Conservation (phyloP, 1,140 invertebrate genomes). For the Thalassaphorura encarpata region DNA sequence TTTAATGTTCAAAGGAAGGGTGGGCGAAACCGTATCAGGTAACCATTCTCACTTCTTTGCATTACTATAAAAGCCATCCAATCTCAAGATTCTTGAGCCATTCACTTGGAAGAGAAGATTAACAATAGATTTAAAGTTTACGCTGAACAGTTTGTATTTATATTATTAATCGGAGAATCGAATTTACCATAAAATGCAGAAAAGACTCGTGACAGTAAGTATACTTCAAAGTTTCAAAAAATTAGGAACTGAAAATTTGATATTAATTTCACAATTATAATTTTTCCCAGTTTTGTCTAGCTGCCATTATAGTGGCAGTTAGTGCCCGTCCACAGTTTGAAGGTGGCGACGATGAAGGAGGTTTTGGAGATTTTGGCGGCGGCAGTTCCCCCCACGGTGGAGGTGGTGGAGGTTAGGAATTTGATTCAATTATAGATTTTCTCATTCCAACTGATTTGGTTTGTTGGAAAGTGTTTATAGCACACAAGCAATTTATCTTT, state of each 20-base stretch:
- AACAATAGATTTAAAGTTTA: too few species aligned
- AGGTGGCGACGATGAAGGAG: conserved; percentile 18
- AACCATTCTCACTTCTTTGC: too few species aligned
- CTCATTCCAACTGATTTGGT: neutral
- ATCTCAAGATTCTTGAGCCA: too few species aligned
- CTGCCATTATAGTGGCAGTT: conserved; percentile 8
- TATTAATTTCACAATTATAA: neutral
- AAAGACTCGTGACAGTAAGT: conserved; percentile 20
- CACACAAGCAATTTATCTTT: neutral
- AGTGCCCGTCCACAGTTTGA: conserved; percentile 21
- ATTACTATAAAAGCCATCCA: conserved; percentile 13
- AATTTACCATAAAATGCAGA: conserved; percentile 14
- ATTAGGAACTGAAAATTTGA: neutral
- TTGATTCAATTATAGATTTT: neutral
- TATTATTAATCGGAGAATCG: neutral
- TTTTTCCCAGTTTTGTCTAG: conserved; percentile 19
- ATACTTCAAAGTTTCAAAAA: neutral
- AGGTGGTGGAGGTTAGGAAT: conserved; percentile 3
- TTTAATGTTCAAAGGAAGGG: neutral
- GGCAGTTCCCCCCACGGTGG: conserved; percentile 5
- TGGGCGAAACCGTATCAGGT: conserved; percentile 1
- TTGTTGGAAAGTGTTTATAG: neutral
- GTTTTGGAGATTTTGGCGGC: conserved; percentile 11
- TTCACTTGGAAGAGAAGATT: too few species aligned
- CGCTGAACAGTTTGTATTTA: neutral